These are phyloP conservation scores for Heterodera filipjevi DNA, from an alignment of 2,888 invertebrate genomes.

Conservation along the genomic window DNA sequence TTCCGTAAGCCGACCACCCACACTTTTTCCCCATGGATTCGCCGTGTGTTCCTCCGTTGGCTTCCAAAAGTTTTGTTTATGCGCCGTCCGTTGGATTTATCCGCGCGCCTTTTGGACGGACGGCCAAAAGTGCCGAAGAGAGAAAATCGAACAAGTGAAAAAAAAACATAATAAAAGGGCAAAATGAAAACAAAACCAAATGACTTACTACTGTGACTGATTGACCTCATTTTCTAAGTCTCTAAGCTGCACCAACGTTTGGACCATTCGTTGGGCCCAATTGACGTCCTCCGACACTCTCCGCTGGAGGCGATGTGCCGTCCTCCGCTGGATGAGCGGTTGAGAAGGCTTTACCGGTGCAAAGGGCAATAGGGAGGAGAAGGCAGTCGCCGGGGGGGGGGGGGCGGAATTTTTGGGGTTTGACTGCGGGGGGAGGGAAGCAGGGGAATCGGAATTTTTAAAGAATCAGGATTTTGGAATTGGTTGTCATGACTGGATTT, in stretches of 20 bases:
- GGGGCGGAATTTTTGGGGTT: too few species aligned
- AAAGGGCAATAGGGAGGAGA: too few species aligned
- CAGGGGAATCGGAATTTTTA: too few species aligned
- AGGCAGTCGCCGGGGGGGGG: too few species aligned
- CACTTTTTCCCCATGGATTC: conserved; percentile 88
- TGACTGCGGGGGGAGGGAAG: too few species aligned
- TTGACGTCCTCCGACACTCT: conserved; percentile 14
- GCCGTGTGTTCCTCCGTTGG: conserved; percentile 83
- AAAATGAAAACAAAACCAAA: too few species aligned
- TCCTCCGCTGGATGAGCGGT: conserved; percentile 40
- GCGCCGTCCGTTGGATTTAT: conserved; percentile 75
- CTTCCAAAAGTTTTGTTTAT: conserved; percentile 90
- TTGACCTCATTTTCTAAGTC: not conserved
- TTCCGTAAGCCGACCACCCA: conserved; percentile 86
- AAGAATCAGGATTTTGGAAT: too few species aligned
- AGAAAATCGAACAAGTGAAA: conserved; percentile 1
- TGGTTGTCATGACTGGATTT: too few species aligned
- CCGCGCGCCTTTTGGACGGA: conserved; percentile 47
- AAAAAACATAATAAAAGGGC: not conserved
- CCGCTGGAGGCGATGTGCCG: conserved; percentile 13
- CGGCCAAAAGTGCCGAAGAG: conserved; percentile 25
- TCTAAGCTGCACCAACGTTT: conserved; percentile 6
- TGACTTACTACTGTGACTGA: too few species aligned
- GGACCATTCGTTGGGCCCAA: conserved; percentile 24
- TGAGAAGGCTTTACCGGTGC: conserved; percentile 43